Base-by-base conservation (phyloP, 2,797 vertebrate species). In the Dipus sagitta region DNA sequence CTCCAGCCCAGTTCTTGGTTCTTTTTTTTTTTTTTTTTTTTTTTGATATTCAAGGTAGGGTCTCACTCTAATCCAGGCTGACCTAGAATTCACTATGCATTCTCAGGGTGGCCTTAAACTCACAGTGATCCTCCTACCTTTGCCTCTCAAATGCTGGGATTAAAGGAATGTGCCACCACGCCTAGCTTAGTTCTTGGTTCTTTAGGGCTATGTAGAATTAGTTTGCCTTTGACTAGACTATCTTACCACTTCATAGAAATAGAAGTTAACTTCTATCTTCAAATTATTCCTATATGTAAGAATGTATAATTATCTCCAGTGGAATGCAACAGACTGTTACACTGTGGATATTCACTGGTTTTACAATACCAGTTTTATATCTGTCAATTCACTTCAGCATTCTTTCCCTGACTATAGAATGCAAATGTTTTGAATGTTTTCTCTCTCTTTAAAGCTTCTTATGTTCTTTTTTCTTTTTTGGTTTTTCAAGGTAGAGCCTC, bases 261-360 rank as follows among this genome's bases (percentile, higher is more conserved):
- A 82, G 70, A 85, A 77, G 32, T 23, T 96, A 86, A 78, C 26
- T 0, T 58, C 12, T 82, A 17, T 82, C 71, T 64, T 83, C 38
- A 95, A 88, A 91, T 90, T 42, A 64, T 70, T 92, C 38, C 17
- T 86, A 3, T 88, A 5, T 34, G 23, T 86, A 88, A 88, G 90
- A 90, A 54, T 54, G 26, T 78, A 93, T 72, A 94, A 86, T 86
- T 92, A 30, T 90, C 28, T 86, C 24, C 7, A 86, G 62, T 88
- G 54, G 38, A 85, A 86, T 80, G 24, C 13, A 68, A 30, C 65
- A 34, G 70, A 20, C 32, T 72, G 70, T 79, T 88, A 72, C 2
- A 28, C 65, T 82, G 30, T 93, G 24, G 65, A 54, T 84, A 82
- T 38, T 79, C 52, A 82, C 64, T 52, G 14, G 9, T 52, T 93